Evolutionary conservation across 1,140 invertebrate genomes (phyloP).

Genomic region (Diploscapter pachys): DNA sequence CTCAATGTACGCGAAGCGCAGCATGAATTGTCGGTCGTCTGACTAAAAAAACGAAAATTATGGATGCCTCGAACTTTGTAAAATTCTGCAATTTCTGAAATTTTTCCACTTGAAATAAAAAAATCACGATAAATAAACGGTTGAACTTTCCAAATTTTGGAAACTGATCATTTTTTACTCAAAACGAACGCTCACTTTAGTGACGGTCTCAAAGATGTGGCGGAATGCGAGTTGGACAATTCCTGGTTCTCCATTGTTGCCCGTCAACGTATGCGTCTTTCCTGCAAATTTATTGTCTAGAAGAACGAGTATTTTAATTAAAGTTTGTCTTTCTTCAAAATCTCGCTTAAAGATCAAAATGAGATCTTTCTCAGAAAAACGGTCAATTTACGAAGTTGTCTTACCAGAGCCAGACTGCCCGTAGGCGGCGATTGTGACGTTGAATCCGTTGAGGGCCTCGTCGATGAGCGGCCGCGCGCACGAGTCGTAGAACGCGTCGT

Average conservation of each 20-base stretch:
- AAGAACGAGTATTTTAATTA: too few relatives aligned
- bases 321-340: too few relatives aligned
- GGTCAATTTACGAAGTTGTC: not conserved
- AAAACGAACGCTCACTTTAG: not conserved
- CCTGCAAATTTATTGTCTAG: not conserved
- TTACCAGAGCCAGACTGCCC: conserved; percentile 7
- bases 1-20: too few relatives aligned
- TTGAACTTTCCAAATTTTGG: not conserved
- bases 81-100: not conserved
- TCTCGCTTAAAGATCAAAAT: too few relatives aligned
- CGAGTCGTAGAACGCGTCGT: too few relatives aligned
- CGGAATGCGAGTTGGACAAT: not conserved
- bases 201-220: not conserved
- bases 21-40: too few relatives aligned
- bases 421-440: not conserved
- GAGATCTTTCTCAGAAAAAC: not conserved
- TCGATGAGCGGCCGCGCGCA: too few relatives aligned
- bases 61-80: not conserved
- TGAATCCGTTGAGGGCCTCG: not conserved
- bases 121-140: not conserved
- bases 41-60: not conserved
- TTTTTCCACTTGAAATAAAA: not conserved
- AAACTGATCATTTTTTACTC: not conserved
- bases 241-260: not conserved
- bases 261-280: conserved; percentile 6